phyloP scores from a whole-genome alignment of 2,888 invertebrate genomes.

The Lepas anatifera region DNA sequence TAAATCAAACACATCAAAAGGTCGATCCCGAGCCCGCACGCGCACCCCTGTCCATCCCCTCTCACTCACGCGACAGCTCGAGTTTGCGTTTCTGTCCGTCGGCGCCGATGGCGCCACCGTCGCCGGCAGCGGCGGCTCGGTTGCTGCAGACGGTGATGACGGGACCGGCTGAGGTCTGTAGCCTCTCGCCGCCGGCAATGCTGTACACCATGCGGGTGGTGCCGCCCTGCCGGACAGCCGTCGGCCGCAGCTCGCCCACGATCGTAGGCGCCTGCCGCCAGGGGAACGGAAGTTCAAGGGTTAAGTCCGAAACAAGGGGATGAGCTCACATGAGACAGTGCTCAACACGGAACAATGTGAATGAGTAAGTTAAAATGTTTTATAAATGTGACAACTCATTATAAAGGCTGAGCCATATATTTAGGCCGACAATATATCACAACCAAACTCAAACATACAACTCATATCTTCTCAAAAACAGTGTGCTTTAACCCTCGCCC shows the following conservation, averaged over 20 bases:
- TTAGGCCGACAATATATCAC: too few relatives aligned
- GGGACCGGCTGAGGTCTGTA: neutral
- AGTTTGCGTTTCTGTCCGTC: neutral
- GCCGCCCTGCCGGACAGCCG: neutral
- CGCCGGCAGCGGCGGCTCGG: neutral
- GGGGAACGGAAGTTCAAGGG: neutral
- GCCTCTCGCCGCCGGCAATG: neutral
- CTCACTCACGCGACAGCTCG: neutral
- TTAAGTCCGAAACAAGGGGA: too few relatives aligned
- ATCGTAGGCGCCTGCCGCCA: neutral
- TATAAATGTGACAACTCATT: too few relatives aligned
- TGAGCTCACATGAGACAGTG: too few relatives aligned
- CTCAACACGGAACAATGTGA: too few relatives aligned
- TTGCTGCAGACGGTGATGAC: constrained; percentile 9
- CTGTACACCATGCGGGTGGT: constrained; percentile 10
- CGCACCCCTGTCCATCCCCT: neutral
- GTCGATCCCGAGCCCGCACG: neutral
- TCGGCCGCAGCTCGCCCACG: constrained; percentile 3
- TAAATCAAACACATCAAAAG: too few relatives aligned
- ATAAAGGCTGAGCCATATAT: too few relatives aligned
- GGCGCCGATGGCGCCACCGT: neutral
- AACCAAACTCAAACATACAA: too few relatives aligned
- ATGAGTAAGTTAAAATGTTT: too few relatives aligned
- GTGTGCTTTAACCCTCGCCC: too few relatives aligned
- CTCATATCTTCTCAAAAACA: too few relatives aligned